Percentiles rank a stretch among this genome's conserved stretches.
These are phyloP conservation scores for Pseudanteris insignis DNA, from an alignment of 2,888 invertebrate genomes.

Conservation along the genomic window DNA sequence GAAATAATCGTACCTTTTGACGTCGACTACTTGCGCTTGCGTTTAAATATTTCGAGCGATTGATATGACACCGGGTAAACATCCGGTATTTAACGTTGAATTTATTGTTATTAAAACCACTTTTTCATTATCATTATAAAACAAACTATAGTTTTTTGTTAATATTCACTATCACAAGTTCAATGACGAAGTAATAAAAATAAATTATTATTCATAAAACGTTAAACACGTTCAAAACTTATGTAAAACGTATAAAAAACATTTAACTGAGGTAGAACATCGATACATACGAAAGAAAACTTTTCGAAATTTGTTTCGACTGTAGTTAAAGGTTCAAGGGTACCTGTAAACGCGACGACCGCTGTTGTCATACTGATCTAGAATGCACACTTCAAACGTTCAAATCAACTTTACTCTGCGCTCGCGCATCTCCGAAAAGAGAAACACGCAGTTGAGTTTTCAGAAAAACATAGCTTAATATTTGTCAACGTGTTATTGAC, in stretches of 20 bases:
- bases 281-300: no score
- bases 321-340: conserved; percentile 8
- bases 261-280: no score
- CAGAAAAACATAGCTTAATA: background rate
- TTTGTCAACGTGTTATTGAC: no score
- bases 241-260: no score
- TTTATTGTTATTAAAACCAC: no score
- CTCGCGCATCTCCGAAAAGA: conserved; percentile 25
- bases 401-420: conserved; percentile 21
- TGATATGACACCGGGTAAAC: background rate
- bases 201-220: background rate
- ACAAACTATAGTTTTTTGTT: no score
- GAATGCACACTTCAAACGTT: conserved; percentile 38
- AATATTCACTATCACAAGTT: no score
- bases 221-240: no score
- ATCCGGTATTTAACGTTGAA: no score
- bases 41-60: conserved; percentile 1
- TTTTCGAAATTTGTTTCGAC: conserved; percentile 1
- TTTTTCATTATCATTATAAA: no score
- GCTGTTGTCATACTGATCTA: conserved; percentile 42
- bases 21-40: conserved; percentile 1
- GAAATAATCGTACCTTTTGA: conserved; percentile 8
- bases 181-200: no score
- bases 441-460: conserved; percentile 13
- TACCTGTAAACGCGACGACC: conserved; percentile 33